A percentile compares a stretch with the other conserved stretches of the same genome.
Conservation (phyloP, 2,888 invertebrate genomes). For the Agrotis segetum region DNA sequence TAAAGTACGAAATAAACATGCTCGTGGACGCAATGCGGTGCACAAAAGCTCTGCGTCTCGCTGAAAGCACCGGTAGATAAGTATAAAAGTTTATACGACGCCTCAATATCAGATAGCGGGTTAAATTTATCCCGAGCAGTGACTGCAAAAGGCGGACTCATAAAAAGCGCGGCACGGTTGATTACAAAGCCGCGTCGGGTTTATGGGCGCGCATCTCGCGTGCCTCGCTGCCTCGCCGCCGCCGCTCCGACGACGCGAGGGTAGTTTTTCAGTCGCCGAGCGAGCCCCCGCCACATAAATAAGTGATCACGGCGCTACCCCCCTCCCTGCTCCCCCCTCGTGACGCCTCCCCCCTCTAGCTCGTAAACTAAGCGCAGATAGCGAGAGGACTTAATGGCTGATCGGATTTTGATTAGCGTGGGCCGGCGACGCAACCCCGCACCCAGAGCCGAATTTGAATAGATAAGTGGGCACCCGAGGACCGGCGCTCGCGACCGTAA, state of each 20-base stretch:
- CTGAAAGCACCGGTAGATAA: conserved; percentile 62
- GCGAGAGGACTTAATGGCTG: conserved; percentile 91
- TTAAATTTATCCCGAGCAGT: conserved; percentile 85
- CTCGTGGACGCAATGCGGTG: conserved; percentile 45
- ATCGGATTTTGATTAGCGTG: conserved; percentile 91
- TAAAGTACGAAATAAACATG: conserved; percentile 17
- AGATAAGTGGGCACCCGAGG: conserved; percentile 90
- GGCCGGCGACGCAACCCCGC: conserved; percentile 88
- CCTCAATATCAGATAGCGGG: conserved; percentile 84
- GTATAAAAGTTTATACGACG: conserved; percentile 75
- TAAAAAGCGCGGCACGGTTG: conserved; percentile 89
- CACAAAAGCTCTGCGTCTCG: conserved; percentile 47
- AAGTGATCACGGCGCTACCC: conserved; percentile 83
- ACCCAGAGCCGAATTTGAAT: conserved; percentile 89
- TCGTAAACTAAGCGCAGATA: conserved; percentile 91
- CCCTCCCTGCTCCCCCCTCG: conserved; percentile 68
- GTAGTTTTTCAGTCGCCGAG: conserved; percentile 88
- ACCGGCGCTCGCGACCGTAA: conserved; percentile 89
- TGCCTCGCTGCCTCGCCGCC: conserved; percentile 70
- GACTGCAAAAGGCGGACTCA: conserved; percentile 85
- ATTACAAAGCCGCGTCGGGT: conserved; percentile 86
- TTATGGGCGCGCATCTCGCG: conserved; percentile 81
- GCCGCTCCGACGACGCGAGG: conserved; percentile 80
- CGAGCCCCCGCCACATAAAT: conserved; percentile 87
- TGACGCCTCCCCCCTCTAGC: conserved; percentile 81